These are phyloP conservation scores for Hemibagrus guttatus DNA, from an alignment of 2,797 vertebrate species.

Conservation along the genomic window DNA sequence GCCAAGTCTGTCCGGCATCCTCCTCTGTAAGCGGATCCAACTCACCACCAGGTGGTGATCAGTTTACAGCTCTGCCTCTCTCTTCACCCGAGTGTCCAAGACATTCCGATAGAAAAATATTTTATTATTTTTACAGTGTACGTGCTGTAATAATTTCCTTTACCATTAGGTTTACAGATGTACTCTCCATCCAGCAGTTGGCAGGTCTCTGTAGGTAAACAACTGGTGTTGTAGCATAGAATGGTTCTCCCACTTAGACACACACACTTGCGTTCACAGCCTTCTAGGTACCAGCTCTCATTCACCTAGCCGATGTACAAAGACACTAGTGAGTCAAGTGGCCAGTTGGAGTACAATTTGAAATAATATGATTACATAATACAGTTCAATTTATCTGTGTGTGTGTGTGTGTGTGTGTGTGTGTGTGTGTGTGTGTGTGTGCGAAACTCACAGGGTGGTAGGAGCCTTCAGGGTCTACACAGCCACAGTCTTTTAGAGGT, in stretches of 20 bases:
- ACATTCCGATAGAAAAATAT: too few relatives aligned
- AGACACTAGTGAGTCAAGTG: conserved; percentile 65
- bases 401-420: not conserved
- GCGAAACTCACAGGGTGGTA: conserved; percentile 77
- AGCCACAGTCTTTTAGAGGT: conserved; percentile 75
- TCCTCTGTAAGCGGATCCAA: too few relatives aligned
- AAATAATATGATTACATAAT: not conserved
- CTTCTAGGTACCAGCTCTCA: conserved; percentile 74
- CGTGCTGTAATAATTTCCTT: not conserved
- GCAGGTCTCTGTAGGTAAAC: conserved; percentile 74
- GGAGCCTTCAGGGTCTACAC: conserved; percentile 64
- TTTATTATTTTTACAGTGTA: not conserved
- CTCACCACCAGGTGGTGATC: too few relatives aligned
- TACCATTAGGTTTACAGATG: conserved; percentile 74
- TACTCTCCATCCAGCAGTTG: conserved; percentile 72
- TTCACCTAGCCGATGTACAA: conserved; percentile 65
- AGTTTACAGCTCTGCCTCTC: too few relatives aligned
- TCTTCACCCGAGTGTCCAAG: too few relatives aligned
- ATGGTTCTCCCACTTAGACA: conserved; percentile 71
- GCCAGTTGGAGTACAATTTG: not conserved
- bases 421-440: not conserved
- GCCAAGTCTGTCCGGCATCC: too few relatives aligned
- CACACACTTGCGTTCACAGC: conserved; percentile 73
- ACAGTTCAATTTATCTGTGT: not conserved
- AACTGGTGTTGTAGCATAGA: conserved; percentile 70